phyloP scores from a whole-genome alignment of 2,797 vertebrate species.

The Gallinago nigripennis region DNA sequence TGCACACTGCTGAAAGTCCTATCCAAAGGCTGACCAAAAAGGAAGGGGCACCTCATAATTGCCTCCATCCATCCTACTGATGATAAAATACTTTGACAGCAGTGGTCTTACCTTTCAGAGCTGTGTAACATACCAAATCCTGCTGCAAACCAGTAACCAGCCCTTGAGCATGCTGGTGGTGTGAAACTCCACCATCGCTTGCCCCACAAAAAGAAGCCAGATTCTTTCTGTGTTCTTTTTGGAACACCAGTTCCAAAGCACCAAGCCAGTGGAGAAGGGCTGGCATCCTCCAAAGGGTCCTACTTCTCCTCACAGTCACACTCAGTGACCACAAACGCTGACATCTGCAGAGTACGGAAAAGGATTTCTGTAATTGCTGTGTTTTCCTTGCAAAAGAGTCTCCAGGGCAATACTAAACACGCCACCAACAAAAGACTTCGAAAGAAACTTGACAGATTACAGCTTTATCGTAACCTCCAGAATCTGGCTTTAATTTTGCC shows the following conservation, averaged over 20 bases:
- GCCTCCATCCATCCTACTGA: not conserved
- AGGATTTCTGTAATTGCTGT: not conserved
- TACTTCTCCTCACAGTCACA: not conserved
- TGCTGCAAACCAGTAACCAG: not conserved
- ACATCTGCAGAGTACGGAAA: not conserved
- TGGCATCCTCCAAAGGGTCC: not conserved
- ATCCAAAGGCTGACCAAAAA: not conserved
- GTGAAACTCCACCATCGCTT: fast-evolving
- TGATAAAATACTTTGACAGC: not conserved
- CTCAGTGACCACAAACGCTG: not conserved
- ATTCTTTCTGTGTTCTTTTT: no score
- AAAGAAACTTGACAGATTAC: not conserved
- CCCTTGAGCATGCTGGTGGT: not conserved
- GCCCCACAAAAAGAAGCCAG: not conserved
- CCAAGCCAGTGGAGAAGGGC: not conserved
- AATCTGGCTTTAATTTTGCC: not conserved
- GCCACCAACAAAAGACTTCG: not conserved
- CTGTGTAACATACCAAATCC: not conserved
- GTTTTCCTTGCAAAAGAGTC: not conserved
- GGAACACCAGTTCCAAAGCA: not conserved
- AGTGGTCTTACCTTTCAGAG: not conserved
- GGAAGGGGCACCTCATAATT: not conserved
- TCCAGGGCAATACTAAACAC: not conserved
- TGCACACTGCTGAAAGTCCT: not conserved
- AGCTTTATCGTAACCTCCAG: not conserved